Conservation (phyloP, 2,113 vertebrate genomes). For the Struthidea cinerea region DNA sequence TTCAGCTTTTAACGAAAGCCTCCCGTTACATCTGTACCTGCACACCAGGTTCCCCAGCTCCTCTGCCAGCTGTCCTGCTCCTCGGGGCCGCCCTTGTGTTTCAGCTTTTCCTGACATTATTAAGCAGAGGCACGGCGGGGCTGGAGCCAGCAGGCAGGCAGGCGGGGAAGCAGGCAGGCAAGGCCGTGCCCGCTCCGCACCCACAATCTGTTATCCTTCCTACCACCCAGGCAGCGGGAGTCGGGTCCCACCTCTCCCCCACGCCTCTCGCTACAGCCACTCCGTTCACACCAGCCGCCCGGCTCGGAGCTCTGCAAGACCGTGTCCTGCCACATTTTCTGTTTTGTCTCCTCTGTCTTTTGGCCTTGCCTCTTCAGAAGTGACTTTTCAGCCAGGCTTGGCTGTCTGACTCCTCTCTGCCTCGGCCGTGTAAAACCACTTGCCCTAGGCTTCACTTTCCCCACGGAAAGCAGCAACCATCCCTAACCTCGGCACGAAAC, state of each 20-base stretch:
- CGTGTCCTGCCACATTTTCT: not conserved
- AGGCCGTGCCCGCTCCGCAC: not conserved
- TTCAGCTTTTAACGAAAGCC: not conserved
- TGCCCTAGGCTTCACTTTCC: not conserved
- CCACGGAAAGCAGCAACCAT: not conserved
- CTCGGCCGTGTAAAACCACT: not conserved
- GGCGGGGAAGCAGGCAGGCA: not conserved
- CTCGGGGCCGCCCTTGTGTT: accelerated
- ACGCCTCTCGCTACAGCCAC: accelerated
- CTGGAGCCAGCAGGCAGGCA: not conserved
- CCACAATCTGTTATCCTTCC: not conserved
- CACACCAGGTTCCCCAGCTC: not conserved
- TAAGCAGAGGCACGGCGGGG: not conserved
- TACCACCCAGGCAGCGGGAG: accelerated
- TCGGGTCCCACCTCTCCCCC: not conserved
- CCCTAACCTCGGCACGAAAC: not conserved
- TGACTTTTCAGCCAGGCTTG: not conserved
- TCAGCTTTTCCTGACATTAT: not conserved
- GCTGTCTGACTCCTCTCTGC: not conserved
- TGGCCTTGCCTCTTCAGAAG: not conserved
- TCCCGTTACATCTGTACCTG: not conserved
- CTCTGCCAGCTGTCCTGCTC: not conserved
- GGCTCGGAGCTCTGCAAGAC: not conserved
- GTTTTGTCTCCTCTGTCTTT: not conserved
- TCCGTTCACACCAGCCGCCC: accelerated